Percentiles rank a stretch among this genome's conserved stretches.
Evolutionary conservation across 2,888 invertebrate genomes (phyloP).

Genomic region (Xestobium rufovillosum): DNA sequence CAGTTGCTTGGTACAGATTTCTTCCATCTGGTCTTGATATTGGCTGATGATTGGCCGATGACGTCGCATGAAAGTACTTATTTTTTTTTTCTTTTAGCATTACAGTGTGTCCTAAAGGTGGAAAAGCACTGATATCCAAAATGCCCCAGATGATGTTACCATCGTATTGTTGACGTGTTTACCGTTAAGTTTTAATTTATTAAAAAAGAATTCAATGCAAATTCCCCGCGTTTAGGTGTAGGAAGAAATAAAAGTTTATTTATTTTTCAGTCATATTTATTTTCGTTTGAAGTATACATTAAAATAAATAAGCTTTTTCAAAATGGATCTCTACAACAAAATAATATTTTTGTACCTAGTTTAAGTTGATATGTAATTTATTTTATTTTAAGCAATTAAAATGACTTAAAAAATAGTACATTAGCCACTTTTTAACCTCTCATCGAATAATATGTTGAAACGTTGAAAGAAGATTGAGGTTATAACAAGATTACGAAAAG

Average conservation of each 20-base stretch:
- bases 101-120: conserved; percentile 60
- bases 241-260: neutral
- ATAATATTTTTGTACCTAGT: neutral
- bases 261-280: neutral
- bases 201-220: too few relatives aligned
- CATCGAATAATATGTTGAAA: too few relatives aligned
- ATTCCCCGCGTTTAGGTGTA: too few relatives aligned
- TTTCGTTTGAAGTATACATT: neutral
- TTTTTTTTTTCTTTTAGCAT: conserved; percentile 55
- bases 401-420: too few relatives aligned
- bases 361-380: too few relatives aligned
- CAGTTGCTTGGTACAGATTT: too few relatives aligned
- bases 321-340: neutral
- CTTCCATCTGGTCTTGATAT: too few relatives aligned
- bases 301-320: neutral
- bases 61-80: too few relatives aligned
- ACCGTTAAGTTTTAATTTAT: neutral
- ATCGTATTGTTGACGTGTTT: conserved; percentile 34
- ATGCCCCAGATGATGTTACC: conserved; percentile 46
- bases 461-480: too few relatives aligned
- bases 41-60: too few relatives aligned
- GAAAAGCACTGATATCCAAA: conserved; percentile 59
- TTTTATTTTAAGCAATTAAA: too few relatives aligned
- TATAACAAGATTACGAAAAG: conserved; percentile 1
- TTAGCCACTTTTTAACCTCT: too few relatives aligned